Base-by-base conservation (phyloP, 2,113 vertebrate species). In the Ailuropoda melanoleuca region DNA sequence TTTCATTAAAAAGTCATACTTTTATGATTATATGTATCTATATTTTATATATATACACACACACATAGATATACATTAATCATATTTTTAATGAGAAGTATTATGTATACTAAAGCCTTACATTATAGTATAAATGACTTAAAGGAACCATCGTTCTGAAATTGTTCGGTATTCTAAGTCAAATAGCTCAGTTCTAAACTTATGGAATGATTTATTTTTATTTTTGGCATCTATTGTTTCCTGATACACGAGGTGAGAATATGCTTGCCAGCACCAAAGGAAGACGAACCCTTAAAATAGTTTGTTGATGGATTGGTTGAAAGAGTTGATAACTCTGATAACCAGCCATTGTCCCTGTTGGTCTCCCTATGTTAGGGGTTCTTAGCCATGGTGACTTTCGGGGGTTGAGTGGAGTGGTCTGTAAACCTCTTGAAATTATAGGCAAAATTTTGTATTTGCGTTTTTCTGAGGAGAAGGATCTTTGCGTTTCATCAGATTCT, bases 221-320 rank as follows among this genome's bases (percentile, higher is more conserved):
- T 97, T 97, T 95, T 90, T 95, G 93, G 70, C 91, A 81, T 78
- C 81, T 83, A 7, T 93, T 60, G 83, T 95, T 96, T 97, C 82
- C 95, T 95, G 93, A 94, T 90, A 24, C 3, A 85, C 31, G 75
- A 84, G 56, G 81, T 2, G 46, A 95, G 95, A 96, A 97, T 97
- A 90, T 60, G 70, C 64, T 97, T 97, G 84, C 75, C 80, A 92
- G 88, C 37, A 75, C 34, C 34, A 3, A 80, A 98, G 83, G 68
- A 96, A 97, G 95, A 97, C 68, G 64, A 97, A 26, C 26, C 60
- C 80, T 94, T 92, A 94, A 97, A 96, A 95, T 92, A 87, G 80
- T 75, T 90, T 93, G 93, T 89, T 95, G 83, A 90, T 81, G 58
- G 77, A 48, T 96, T 88, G 18, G 80, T 92, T 92, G 70, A 97